These are phyloP conservation scores for Pyxicephalus adspersus DNA, from an alignment of 2,113 vertebrate species.

Conservation along the genomic window DNA sequence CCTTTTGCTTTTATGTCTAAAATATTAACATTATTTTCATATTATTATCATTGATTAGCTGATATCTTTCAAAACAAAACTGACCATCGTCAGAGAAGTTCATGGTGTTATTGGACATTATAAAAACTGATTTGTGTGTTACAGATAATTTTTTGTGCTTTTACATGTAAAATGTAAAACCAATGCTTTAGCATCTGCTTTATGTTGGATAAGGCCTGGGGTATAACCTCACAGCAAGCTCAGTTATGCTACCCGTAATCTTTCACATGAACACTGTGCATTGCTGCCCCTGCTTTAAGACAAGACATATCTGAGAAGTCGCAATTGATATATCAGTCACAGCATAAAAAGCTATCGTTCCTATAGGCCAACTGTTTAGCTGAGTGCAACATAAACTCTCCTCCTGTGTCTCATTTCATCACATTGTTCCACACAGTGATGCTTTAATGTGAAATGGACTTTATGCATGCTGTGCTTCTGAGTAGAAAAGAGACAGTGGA, in stretches of 20 bases:
- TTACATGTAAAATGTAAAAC: too few species aligned
- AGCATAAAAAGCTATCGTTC: conserved; percentile 86
- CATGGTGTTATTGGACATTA: conserved; percentile 64
- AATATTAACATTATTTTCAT: too few species aligned
- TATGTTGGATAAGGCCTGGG: conserved; percentile 66
- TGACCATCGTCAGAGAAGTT: background rate
- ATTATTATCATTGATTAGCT: too few species aligned
- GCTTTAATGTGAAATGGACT: conserved; percentile 90
- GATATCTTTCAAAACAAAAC: background rate
- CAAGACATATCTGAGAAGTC: conserved; percentile 83
- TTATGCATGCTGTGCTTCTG: conserved; percentile 89
- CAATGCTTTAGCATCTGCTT: conserved; percentile 55
- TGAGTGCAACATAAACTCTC: conserved; percentile 81
- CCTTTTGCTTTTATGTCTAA: too few species aligned
- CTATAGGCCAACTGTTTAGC: conserved; percentile 81
- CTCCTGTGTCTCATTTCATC: conserved; percentile 87
- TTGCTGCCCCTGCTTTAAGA: conserved; percentile 76
- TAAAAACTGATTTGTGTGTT: background rate
- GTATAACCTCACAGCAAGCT: conserved; percentile 70
- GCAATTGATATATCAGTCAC: conserved; percentile 82
- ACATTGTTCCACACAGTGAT: conserved; percentile 83
- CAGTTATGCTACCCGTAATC: conserved; percentile 71
- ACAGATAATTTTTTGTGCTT: conserved; percentile 58
- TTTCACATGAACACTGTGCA: conserved; percentile 76
- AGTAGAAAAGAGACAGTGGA: conserved; percentile 81